phyloP scores from a whole-genome alignment of 2,888 invertebrate species.

The Lycia hirtaria region DNA sequence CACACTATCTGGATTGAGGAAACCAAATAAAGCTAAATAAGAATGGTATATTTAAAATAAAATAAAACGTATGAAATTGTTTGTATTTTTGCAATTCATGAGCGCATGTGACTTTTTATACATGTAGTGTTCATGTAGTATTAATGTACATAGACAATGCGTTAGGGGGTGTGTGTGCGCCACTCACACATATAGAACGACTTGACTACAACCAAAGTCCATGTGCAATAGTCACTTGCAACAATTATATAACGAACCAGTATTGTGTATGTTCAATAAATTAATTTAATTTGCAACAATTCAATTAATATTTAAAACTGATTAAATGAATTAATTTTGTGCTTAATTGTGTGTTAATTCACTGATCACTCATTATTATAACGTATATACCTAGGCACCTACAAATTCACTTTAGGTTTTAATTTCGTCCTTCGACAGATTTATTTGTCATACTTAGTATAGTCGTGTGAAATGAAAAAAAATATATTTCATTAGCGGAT shows the following conservation, averaged over 20 bases:
- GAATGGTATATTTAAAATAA: background rate
- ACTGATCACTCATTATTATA: background rate
- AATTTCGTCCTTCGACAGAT: background rate
- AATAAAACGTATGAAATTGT: background rate
- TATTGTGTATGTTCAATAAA: background rate
- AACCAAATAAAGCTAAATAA: constrained; percentile 60
- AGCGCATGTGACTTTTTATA: too few species aligned
- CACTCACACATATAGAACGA: too few species aligned
- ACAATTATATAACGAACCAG: background rate
- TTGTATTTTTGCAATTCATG: too few species aligned
- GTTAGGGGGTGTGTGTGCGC: too few species aligned
- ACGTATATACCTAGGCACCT: background rate
- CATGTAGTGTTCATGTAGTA: too few species aligned
- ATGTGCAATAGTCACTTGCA: too few species aligned
- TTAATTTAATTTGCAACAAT: background rate
- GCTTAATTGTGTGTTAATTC: constrained; percentile 11
- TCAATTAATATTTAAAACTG: constrained; percentile 6
- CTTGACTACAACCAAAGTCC: too few species aligned
- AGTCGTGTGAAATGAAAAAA: background rate
- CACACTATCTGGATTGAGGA: constrained; percentile 85
- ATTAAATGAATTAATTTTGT: constrained; percentile 15
- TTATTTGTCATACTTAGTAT: background rate
- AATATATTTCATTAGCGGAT: too few species aligned
- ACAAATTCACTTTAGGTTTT: background rate
- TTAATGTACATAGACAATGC: too few species aligned